phyloP scores from a whole-genome alignment of 2,113 vertebrate genomes.

The Centropristis striata region DNA sequence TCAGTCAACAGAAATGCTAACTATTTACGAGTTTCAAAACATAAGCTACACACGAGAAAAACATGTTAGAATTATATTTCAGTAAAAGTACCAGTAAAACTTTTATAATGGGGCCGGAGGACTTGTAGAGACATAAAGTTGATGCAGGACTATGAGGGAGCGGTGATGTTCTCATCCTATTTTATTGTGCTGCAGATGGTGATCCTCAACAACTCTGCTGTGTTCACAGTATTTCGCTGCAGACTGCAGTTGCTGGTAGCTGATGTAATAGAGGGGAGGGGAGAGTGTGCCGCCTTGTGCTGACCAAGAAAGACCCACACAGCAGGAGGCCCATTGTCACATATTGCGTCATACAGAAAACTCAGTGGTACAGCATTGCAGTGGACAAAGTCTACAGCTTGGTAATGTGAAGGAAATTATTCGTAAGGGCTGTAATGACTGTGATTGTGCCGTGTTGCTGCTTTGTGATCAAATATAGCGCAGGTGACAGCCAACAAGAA shows the following conservation, averaged over 20 bases:
- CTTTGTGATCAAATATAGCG: constrained; percentile 16
- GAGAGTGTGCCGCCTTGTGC: constrained; percentile 10
- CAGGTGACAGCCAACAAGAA: constrained; percentile 13
- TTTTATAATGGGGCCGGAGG: not conserved
- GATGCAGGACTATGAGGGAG: not conserved
- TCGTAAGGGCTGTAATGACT: constrained; percentile 22
- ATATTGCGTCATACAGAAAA: constrained; percentile 15
- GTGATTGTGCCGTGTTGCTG: constrained; percentile 7
- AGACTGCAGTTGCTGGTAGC: constrained; percentile 18
- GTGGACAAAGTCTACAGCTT: constrained; percentile 6
- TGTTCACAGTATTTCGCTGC: constrained; percentile 18
- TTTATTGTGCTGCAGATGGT: constrained; percentile 37
- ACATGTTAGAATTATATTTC: not conserved
- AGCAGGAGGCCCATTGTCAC: constrained; percentile 34
- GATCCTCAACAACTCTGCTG: constrained; percentile 37
- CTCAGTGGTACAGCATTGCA: constrained; percentile 17
- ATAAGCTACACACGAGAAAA: not conserved
- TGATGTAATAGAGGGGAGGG: constrained; percentile 26
- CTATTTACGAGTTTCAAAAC: not conserved
- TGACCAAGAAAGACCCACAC: constrained; percentile 32
- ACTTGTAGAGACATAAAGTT: not conserved
- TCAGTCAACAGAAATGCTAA: not conserved
- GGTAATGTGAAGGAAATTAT: constrained; percentile 14
- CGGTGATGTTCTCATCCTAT: not conserved
- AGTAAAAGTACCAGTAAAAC: not conserved